Conservation (phyloP, 2,888 invertebrate genomes). For the Sycophila texana region DNA sequence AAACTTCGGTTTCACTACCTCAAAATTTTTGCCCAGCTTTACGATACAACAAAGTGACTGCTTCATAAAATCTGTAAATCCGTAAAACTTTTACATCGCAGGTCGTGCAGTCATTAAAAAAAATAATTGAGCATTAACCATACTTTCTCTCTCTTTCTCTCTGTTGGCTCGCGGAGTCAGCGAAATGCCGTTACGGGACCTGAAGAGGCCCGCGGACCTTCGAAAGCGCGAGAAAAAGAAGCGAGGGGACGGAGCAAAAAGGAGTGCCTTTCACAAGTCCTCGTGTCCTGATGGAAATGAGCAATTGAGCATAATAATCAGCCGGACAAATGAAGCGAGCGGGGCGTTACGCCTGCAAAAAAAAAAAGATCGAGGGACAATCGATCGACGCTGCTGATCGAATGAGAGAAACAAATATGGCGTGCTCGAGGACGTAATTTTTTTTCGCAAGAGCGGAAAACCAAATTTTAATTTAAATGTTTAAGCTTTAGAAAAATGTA, state of each 20-base stretch:
- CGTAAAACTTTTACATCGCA: conserved; percentile 19
- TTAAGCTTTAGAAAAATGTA: no score
- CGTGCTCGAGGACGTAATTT: not conserved
- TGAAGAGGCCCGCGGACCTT: conserved; percentile 23
- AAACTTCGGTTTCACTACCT: no score
- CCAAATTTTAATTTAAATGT: not conserved
- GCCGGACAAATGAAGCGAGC: conserved; percentile 35
- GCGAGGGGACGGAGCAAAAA: conserved; percentile 29
- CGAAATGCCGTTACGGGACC: conserved; percentile 44
- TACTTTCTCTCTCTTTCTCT: not conserved
- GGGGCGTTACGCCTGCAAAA: not conserved
- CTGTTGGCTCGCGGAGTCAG: not conserved
- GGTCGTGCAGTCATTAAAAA: conserved; percentile 31
- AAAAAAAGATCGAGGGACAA: not conserved
- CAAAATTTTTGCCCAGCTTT: no score
- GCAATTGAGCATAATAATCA: conserved; percentile 26
- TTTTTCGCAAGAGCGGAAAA: not conserved
- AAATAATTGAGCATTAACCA: conserved; percentile 26
- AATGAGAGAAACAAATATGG: conserved; percentile 5
- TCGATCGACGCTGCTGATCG: not conserved
- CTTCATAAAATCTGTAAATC: no score
- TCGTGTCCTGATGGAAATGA: conserved; percentile 22
- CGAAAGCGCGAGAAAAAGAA: conserved; percentile 29
- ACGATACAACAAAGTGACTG: no score
- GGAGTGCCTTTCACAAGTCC: conserved; percentile 30